phyloP scores from a whole-genome alignment of 2,888 invertebrate genomes.

The Cantharis rufa region DNA sequence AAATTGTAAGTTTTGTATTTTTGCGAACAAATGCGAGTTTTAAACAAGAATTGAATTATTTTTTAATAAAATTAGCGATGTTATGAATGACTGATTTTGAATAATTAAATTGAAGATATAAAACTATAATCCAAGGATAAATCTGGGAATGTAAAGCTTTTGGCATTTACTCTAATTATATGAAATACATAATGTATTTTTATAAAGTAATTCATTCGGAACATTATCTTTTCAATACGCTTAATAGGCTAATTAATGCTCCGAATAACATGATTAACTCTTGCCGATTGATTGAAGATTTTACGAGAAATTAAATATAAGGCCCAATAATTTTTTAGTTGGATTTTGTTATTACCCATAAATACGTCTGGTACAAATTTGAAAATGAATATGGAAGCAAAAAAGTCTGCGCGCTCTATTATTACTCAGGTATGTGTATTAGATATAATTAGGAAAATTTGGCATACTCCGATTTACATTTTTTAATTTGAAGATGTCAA shows the following conservation, averaged over 20 bases:
- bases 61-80: too few relatives aligned
- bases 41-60: too few relatives aligned
- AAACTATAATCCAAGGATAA: too few relatives aligned
- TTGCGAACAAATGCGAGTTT: too few relatives aligned
- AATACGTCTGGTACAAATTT: too few relatives aligned
- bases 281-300: not conserved
- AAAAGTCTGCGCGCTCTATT: not conserved
- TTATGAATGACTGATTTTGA: too few relatives aligned
- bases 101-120: too few relatives aligned
- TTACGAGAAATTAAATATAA: not conserved
- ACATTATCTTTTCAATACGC: not conserved
- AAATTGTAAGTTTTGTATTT: too few relatives aligned
- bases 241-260: not conserved
- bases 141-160: too few relatives aligned
- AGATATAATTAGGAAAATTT: not conserved
- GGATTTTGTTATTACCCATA: not conserved
- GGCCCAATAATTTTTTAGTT: not conserved
- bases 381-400: not conserved
- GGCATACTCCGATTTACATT: not conserved
- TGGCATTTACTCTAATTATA: not conserved
- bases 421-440: too few relatives aligned
- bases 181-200: not conserved
- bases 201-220: not conserved
- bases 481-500: constrained; percentile 54
- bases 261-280: too few relatives aligned